These are phyloP conservation scores for Oikopleura albicans DNA, from an alignment of 23 tunicate species.

Conservation along the genomic window DNA sequence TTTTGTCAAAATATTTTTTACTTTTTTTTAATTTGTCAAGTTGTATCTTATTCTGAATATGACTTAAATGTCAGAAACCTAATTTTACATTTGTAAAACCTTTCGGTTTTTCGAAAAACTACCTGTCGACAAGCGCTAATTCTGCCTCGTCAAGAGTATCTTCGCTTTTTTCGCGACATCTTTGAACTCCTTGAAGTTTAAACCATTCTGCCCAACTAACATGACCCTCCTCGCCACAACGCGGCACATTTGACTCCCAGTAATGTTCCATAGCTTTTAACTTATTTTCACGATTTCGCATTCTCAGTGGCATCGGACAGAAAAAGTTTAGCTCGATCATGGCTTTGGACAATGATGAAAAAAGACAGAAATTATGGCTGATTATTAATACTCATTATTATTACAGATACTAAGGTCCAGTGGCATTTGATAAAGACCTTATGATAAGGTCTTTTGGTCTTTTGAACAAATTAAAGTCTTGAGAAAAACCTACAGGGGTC, in stretches of 20 bases:
- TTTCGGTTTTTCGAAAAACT: too few relatives aligned
- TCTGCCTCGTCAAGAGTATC: background rate
- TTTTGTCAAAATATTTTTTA: too few relatives aligned
- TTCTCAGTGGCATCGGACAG: background rate
- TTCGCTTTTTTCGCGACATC: background rate
- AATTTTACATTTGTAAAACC: too few relatives aligned
- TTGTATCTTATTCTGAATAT: too few relatives aligned
- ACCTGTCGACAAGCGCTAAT: background rate
- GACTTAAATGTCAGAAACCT: too few relatives aligned
- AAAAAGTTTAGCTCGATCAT: background rate
- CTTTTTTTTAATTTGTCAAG: too few relatives aligned
- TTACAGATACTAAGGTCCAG: background rate
- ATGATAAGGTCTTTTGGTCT: background rate
- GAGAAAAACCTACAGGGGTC: too few relatives aligned
- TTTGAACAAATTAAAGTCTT: too few relatives aligned
- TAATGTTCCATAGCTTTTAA: background rate
- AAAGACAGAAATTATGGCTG: too few relatives aligned
- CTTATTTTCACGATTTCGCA: slow-evolving; percentile 5
- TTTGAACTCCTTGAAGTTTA: background rate
- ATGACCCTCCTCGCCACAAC: slow-evolving; percentile 7
- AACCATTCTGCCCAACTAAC: background rate
- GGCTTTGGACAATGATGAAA: background rate
- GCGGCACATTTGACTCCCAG: slow-evolving; percentile 9
- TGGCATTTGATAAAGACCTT: background rate
- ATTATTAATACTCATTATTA: background rate